Evolutionary conservation across 2,797 vertebrate genomes (phyloP).

Genomic region (Lerista edwardsae): DNA sequence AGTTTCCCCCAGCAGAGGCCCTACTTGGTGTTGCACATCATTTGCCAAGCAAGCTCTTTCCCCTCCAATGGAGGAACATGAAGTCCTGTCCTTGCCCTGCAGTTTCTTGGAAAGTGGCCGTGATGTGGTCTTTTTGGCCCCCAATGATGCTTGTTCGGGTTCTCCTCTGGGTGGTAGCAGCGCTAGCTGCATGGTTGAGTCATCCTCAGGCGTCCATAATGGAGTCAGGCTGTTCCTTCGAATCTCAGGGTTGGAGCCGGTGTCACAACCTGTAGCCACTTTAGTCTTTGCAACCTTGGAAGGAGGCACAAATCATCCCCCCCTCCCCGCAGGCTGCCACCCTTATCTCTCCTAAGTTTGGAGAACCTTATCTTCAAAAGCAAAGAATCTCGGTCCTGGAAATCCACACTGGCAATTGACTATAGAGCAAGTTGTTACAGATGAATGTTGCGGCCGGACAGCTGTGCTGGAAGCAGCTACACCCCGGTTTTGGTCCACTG

Average conservation of each 20-base stretch:
- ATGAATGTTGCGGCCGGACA: slow-evolving; percentile 8
- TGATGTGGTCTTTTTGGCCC: background rate
- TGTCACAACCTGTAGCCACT: background rate
- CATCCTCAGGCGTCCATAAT: background rate
- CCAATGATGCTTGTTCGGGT: background rate
- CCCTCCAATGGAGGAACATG: background rate
- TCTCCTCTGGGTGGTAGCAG: background rate
- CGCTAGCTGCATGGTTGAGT: background rate
- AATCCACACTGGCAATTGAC: background rate
- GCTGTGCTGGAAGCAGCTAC: slow-evolving; percentile 19
- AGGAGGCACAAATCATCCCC: background rate
- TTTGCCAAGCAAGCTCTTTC: background rate
- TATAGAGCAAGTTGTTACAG: background rate
- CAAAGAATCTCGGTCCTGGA: background rate
- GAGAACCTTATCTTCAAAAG: background rate
- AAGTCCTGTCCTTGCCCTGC: background rate
- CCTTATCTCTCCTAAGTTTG: background rate
- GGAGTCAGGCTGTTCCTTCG: background rate
- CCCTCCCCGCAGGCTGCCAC: background rate
- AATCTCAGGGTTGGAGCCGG: background rate
- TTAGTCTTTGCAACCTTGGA: background rate
- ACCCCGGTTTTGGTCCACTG: slow-evolving; percentile 22
- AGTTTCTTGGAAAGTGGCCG: background rate
- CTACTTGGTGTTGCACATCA: background rate
- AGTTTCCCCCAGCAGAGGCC: background rate